Conservation (phyloP, 2,113 vertebrate genomes). For the Lampris megalopsis region DNA sequence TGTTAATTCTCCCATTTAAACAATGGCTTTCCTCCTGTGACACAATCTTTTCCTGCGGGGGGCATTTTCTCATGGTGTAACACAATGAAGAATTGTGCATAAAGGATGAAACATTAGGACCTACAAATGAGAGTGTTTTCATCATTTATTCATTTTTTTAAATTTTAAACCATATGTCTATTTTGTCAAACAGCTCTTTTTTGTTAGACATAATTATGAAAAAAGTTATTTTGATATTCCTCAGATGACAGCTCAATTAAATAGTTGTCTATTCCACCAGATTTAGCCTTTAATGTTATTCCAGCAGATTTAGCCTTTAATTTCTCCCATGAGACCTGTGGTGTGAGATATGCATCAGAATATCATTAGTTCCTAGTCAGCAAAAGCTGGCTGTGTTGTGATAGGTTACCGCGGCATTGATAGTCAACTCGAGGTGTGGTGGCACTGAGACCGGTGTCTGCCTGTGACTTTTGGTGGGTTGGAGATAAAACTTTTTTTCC, state of each 20-base stretch:
- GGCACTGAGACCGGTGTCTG: slow-evolving; percentile 50
- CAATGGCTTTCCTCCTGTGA: no score
- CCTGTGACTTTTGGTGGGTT: slow-evolving; percentile 65
- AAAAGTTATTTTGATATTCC: slow-evolving; percentile 19
- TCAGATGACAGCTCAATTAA: neutral
- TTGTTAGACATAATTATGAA: no score
- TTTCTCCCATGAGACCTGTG: slow-evolving; percentile 25
- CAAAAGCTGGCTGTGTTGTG: slow-evolving; percentile 57
- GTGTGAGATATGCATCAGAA: slow-evolving; percentile 70
- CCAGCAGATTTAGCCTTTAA: slow-evolving; percentile 63
- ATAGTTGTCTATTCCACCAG: slow-evolving; percentile 32
- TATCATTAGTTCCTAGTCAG: slow-evolving; percentile 65
- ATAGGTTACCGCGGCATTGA: slow-evolving; percentile 59
- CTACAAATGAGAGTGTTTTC: no score
- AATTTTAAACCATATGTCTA: no score
- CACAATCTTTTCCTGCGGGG: no score
- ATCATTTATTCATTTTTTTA: no score
- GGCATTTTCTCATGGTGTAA: no score
- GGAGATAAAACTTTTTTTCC: slow-evolving; percentile 78
- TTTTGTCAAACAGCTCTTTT: no score
- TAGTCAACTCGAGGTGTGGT: slow-evolving; percentile 48
- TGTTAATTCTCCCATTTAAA: no score
- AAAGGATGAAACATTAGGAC: no score
- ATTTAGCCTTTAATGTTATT: slow-evolving; percentile 61
- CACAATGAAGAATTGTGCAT: no score